phyloP scores from a whole-genome alignment of 2,888 invertebrate genomes.

The Nymphalis c-album region DNA sequence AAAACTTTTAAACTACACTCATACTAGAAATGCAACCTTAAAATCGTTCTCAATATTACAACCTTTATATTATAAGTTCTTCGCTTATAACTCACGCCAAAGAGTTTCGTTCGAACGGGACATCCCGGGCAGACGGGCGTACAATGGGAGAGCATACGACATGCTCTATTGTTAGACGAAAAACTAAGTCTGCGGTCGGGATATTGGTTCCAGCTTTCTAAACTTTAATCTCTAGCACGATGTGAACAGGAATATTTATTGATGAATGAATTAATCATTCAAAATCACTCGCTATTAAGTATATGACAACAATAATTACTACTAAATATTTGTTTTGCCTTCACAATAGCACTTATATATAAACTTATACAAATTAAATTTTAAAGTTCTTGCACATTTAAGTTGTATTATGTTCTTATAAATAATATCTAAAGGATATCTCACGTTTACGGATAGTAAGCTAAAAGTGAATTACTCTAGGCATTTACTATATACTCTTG shows the following conservation, averaged over 20 bases:
- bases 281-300: not conserved
- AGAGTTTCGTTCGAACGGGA: constrained; percentile 13
- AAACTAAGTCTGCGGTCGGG: constrained; percentile 19
- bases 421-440: too few relatives aligned
- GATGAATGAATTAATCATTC: not conserved
- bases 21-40: not conserved
- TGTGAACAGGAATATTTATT: constrained; percentile 1
- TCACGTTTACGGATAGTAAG: too few relatives aligned
- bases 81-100: constrained; percentile 5
- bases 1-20: not conserved
- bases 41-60: constrained; percentile 1
- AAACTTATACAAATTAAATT: too few relatives aligned
- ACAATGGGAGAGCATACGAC: constrained; percentile 22
- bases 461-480: too few relatives aligned
- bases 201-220: constrained; percentile 24
- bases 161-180: constrained; percentile 24
- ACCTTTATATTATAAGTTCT: not conserved
- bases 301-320: too few relatives aligned
- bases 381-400: too few relatives aligned
- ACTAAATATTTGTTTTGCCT: too few relatives aligned
- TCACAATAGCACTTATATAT: too few relatives aligned
- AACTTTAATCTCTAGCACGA: constrained; percentile 1
- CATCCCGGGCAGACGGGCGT: constrained; percentile 20
- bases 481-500: too few relatives aligned
- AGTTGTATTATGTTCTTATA: too few relatives aligned